phyloP scores from a whole-genome alignment of 2,113 vertebrate genomes.

The Pomatorhinus ruficollis region DNA sequence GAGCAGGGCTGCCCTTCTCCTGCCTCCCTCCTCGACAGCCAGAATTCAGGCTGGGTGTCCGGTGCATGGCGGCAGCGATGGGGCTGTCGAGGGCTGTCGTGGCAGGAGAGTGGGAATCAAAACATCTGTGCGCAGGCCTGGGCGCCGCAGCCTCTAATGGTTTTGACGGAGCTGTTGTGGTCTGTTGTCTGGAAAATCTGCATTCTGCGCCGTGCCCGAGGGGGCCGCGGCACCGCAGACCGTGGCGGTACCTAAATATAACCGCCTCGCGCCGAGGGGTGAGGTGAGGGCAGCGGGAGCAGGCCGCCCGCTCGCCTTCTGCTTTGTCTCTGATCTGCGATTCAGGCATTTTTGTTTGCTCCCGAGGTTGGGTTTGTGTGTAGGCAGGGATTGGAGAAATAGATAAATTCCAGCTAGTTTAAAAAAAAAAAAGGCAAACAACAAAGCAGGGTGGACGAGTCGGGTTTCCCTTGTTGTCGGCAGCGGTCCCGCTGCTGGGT shows the following conservation, averaged over 20 bases:
- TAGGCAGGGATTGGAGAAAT: slow-evolving; percentile 35
- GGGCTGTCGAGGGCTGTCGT: slow-evolving; percentile 36
- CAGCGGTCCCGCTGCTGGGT: not conserved
- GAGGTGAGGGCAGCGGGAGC: slow-evolving; percentile 48
- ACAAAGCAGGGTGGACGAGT: not conserved
- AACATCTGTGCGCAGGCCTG: slow-evolving; percentile 59
- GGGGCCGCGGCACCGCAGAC: slow-evolving; percentile 34
- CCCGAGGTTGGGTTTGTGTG: not conserved
- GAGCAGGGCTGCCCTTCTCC: not conserved
- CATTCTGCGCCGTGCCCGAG: slow-evolving; percentile 40
- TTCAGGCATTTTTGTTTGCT: slow-evolving; percentile 28
- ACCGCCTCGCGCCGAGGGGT: slow-evolving; percentile 43
- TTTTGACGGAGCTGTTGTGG: slow-evolving; percentile 60
- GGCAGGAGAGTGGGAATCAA: slow-evolving; percentile 62
- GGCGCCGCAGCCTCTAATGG: slow-evolving; percentile 5
- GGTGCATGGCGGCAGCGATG: not conserved
- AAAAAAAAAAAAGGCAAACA: not conserved
- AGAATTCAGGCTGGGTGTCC: not conserved
- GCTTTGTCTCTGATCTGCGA: slow-evolving; percentile 30
- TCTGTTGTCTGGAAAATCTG: slow-evolving; percentile 58
- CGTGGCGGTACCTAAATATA: slow-evolving; percentile 56
- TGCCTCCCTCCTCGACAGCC: not conserved
- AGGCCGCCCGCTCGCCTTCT: not conserved
- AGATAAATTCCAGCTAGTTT: slow-evolving; percentile 1
- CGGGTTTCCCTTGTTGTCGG: not conserved